Evolutionary conservation across 2,113 vertebrate genomes (phyloP), one percentile per base, ranked within the genome.

Genomic region (Ramphastos sulfuratus): DNA sequence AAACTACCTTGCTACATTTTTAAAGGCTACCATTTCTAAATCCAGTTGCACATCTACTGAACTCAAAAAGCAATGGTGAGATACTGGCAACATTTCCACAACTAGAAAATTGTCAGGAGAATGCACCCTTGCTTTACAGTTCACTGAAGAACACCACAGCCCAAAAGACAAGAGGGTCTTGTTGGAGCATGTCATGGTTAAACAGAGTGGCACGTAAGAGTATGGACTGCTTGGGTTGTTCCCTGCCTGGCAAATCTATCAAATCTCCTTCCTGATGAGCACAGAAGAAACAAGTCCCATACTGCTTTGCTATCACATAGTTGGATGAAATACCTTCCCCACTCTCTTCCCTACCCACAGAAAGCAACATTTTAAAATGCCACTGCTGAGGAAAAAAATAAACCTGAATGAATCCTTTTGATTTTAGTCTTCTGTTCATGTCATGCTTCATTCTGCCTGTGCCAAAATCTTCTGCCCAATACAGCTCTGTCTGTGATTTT

Each of bases 291-390:
- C 10, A 76, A 77, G 33, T 12, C 35, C 33, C 35, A n/a, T 0
- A 13, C 23, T 70, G 16, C 27, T 46, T 14, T 77, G 30, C 52
- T 44, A 31, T 48, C 0, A 0, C 28, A 35, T 0, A 1, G 42
- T 4, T 63, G 24, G 16, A 85, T 33, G 35, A 27, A 80, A 63
- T 46, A 39, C 15, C 28, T 60, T 28, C 48, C 28, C 13, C 19
- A n/a, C 50, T 60, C 15, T 39, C 27, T 58, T 25, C 71, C 19
- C 48, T 37, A 28, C 19, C 19, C 58, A 46, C 48, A 54, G 82
- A 75, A 25, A 75, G 12, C 28, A 39, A 7, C 5, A 18, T 42
- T 79, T 72, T 50, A 79, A 78, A 70, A 69, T 48, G 37, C 7
- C 35, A 42, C 56, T 74, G 17, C 42, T n/a, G 27, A n/a, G 44